Evolutionary conservation across 35 echinoderm and acorn worm genomes (phyloP), one percentile per base, ranked within the genome.

Genomic region (Heliocidaris tuberculata): DNA sequence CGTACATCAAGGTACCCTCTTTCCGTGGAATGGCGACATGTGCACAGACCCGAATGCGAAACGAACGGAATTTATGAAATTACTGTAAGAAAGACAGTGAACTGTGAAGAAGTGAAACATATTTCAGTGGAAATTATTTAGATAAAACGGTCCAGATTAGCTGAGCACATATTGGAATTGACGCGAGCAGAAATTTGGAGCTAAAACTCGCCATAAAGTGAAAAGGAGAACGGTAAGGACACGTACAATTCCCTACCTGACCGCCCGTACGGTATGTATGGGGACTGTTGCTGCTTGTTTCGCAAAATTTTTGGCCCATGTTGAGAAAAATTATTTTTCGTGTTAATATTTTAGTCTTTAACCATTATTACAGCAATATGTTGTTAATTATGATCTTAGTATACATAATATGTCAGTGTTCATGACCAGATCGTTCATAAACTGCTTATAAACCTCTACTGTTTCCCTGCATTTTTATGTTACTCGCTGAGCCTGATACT

Each of bases 11-110:
- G 91, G 91, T 49, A 52, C 50, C 50, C 91, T 93, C 91, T 93
- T 93, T 93, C 48, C 50, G 49, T 31, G 30, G 91, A 93, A 93
- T 93, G 91, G 91, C 91, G 91, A 93, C 91, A 93, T 93, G 91
- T 93, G 91, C 91, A 93, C 48, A 15, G 91, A 24, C 21, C 13
- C 9, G 91, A 93, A 16, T 50, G 91, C 91, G 29, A 50, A 56
- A 48, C 91, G 50, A 52, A 93, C 91, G 91, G 91, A 93, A 93
- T 93, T 93, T 56, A 30, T 59, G 48, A 48, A 48, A 52, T 54
- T 93, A 19, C 87, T 42, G 31, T 89, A 13, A 48, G 31, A 89
- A 47, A 89, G 11, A 89, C 42, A 31, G 12, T 11, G 5, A 13
- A 89, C 32, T 24, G 29, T 16, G 29, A 7, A 89, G 31, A 47